phyloP scores from a whole-genome alignment of 2,888 invertebrate species.

The Gastracanthus pulcherrimus region DNA sequence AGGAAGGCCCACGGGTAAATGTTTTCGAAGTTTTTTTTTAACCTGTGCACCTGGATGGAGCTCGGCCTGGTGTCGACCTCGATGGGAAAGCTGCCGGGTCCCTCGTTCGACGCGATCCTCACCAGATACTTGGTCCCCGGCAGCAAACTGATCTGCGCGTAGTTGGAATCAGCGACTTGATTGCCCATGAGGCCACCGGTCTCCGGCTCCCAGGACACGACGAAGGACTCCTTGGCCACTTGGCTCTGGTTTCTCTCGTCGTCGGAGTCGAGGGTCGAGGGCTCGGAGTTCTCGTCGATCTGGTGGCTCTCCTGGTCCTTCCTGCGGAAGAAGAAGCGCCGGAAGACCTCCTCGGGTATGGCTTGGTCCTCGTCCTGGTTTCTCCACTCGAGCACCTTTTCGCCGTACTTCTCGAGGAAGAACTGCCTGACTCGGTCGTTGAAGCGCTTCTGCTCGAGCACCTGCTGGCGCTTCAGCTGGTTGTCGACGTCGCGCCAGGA shows the following conservation, averaged over 20 bases:
- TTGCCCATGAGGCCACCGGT: constrained; percentile 75
- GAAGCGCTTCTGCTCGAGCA: constrained; percentile 69
- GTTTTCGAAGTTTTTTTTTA: constrained; percentile 65
- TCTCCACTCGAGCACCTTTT: constrained; percentile 71
- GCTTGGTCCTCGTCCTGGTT: constrained; percentile 67
- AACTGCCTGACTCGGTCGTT: constrained; percentile 72
- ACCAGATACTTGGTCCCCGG: constrained; percentile 74
- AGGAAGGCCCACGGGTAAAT: constrained; percentile 65
- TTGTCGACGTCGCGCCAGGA: constrained; percentile 71
- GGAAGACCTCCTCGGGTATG: constrained; percentile 71
- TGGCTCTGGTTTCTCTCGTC: constrained; percentile 54
- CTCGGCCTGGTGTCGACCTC: constrained; percentile 72
- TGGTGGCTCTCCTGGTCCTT: constrained; percentile 64
- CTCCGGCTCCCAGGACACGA: constrained; percentile 75
- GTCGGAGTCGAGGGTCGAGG: constrained; percentile 61
- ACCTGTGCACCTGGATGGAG: constrained; percentile 65
- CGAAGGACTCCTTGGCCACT: constrained; percentile 67
- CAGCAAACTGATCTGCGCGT: constrained; percentile 73
- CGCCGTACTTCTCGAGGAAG: constrained; percentile 71
- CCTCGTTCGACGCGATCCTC: constrained; percentile 74
- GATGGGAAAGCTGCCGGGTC: constrained; percentile 75
- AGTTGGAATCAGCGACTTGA: constrained; percentile 72
- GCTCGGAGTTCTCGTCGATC: constrained; percentile 64
- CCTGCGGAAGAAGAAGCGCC: constrained; percentile 71
- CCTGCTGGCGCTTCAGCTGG: constrained; percentile 68